A percentile compares a stretch with the other conserved stretches of the same genome.
Evolutionary conservation across 2,888 invertebrate species (phyloP).

Genomic region (Argynnis bischoffii): DNA sequence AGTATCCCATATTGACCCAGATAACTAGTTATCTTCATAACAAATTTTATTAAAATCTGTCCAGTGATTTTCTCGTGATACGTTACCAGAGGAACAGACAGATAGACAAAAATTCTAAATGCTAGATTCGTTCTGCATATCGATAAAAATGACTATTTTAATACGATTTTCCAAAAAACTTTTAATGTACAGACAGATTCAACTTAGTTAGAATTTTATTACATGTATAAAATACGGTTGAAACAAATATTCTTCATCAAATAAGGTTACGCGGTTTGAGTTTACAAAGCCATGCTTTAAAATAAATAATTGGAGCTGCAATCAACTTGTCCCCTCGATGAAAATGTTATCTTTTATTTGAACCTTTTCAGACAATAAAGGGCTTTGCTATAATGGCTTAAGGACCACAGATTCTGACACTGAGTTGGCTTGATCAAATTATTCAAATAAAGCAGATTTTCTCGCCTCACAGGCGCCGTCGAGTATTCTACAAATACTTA

Average conservation of each 20-base stretch:
- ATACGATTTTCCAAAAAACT: no score
- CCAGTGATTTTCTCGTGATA: no score
- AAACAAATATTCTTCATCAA: background rate
- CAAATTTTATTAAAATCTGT: no score
- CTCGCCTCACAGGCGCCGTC: constrained; percentile 62
- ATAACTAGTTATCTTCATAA: no score
- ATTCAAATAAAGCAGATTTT: constrained; percentile 72
- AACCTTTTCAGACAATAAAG: constrained; percentile 30
- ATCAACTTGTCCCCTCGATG: constrained; percentile 35
- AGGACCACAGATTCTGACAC: constrained; percentile 37
- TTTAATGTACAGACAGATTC: no score
- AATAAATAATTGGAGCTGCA: constrained; percentile 33
- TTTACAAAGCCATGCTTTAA: constrained; percentile 9
- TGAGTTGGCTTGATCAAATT: constrained; percentile 69
- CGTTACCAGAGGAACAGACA: no score
- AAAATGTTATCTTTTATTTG: constrained; percentile 36
- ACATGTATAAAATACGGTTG: background rate
- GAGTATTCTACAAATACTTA: constrained; percentile 59
- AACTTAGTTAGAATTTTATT: no score
- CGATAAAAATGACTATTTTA: no score
- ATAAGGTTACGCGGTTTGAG: background rate
- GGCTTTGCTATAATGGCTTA: constrained; percentile 27
- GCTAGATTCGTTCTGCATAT: no score
- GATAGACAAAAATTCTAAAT: no score
- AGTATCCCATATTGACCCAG: no score